Evolutionary conservation across 2,797 vertebrate species (phyloP), one percentile per base, ranked within the genome.

Genomic region (Coregonus sp.): DNA sequence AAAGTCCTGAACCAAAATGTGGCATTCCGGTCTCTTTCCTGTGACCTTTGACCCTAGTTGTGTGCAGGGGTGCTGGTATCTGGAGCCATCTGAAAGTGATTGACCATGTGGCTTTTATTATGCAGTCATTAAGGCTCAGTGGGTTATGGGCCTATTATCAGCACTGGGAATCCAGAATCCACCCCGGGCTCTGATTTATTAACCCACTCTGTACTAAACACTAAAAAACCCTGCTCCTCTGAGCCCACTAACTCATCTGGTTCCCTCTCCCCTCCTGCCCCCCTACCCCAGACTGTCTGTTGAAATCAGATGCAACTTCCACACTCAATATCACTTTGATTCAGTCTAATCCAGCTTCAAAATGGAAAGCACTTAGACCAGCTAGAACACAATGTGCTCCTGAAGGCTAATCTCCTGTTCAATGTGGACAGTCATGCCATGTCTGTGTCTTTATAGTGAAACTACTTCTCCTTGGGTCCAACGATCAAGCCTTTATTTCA

Each of bases 51-150:
- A 72, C 77, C 73, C 59, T 29, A 5, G 12, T 29, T 29, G 15
- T 59, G 18, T 74, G 9, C 51, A 54, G 50, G 29, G 3, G 70
- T 14, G 25, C 50, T 54, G 70, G 50, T 54, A 54, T 29, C 50
- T 31, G 70, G 56, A 29, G 85, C 86, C 90, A 89, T 92, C 91
- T 93, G 91, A 91, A 90, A 94, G 86, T 90, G 86, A 85, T 92
- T 87, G 86, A 77, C 81, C 93, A 93, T 93, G 91, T 93, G 94
- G 84, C 81, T 91, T 93, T 92, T 91, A 93, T 94, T 94, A 93
- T 77, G 80, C 75, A 89, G 87, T 68, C 81, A 84, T 93, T 90
- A 90, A 83, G 85, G 80, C 82, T 85, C 74, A 78, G 51, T 20
- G 77, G 77, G 89, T 89, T 89, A 86, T 75, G 88, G 85, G 81